Evolutionary conservation across 2,113 vertebrate genomes (phyloP), one percentile per base, ranked within the genome.

Genomic region (Catharus fuscescens): DNA sequence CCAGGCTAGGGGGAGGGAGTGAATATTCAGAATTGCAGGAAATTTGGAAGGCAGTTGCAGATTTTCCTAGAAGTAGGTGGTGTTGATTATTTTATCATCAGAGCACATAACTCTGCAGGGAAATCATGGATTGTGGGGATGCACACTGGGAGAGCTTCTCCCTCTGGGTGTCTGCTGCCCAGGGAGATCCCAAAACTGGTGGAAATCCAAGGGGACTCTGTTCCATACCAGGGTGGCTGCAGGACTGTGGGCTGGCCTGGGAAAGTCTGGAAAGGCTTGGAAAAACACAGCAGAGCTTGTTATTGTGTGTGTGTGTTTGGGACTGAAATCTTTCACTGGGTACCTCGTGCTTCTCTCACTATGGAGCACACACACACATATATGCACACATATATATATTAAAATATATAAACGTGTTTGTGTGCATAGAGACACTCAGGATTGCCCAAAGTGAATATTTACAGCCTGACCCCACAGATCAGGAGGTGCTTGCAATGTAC

Each of bases 381-480:
- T 18, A 47, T 12, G 24, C 7, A 24, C 10, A 45, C 13, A 48
- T 23, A 48, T 13, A 24, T 24, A 23, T 48, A 24, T 48, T 12
- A n/a, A n/a, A n/a, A 24, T 48, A 48, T 48, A 2, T 1, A 7
- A 5, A 1, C 5, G 7, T 42, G 3, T 69, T 42, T 73, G 48
- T 60, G 52, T 53, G 31, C 18, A 3, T 2, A 11, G 12, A 18
- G 73, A 34, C 47, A 17, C 38, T 21, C 45, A 26, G 8, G 16
- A 31, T 24, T 32, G n/a, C 42, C 69, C 78, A 40, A 40, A 65
- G 93, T 2, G 53, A 88, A 7, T 34, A 40, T 54, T 76, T 52
- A 24, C 70, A 44, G 50, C 54, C 59, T 59, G 45, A 50, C 14
- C 71, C 50, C 8, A 0, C 3, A 1, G 18, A 29, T 54, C 61